phyloP scores from a whole-genome alignment of 30 jellyfish, hydroid and myxozoan species.

The Aurelia sp. region DNA sequence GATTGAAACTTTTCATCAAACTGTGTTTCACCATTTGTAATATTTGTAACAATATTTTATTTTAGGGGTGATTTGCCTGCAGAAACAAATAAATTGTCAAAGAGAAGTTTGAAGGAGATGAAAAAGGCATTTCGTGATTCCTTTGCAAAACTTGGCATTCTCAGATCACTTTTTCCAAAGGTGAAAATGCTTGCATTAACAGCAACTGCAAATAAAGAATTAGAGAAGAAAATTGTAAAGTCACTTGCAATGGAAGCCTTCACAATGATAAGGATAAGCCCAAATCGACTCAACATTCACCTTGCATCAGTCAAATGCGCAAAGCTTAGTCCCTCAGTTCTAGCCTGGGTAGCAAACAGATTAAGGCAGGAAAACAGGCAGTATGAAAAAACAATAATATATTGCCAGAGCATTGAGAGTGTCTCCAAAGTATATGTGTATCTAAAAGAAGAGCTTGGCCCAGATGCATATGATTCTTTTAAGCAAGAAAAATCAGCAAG shows the following conservation, averaged over 20 bases:
- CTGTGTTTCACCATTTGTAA: neutral
- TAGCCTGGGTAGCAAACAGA: slow-evolving; percentile 20
- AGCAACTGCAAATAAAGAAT: slow-evolving; percentile 24
- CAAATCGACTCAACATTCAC: slow-evolving; percentile 28
- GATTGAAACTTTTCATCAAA: neutral
- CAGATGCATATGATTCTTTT: neutral
- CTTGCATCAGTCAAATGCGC: neutral
- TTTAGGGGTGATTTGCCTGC: slow-evolving; percentile 34
- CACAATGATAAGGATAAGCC: slow-evolving; percentile 18
- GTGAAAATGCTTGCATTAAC: slow-evolving; percentile 25
- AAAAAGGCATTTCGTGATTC: slow-evolving; percentile 40
- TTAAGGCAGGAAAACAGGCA: slow-evolving; percentile 4
- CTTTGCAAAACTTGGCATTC: slow-evolving; percentile 24
- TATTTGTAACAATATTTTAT: neutral
- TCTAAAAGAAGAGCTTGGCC: slow-evolving; percentile 32
- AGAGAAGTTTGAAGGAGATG: slow-evolving; percentile 11
- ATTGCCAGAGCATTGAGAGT: slow-evolving; percentile 39
- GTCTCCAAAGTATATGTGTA: slow-evolving; percentile 22
- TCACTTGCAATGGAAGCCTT: slow-evolving; percentile 27
- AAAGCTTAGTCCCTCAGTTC: slow-evolving; percentile 14
- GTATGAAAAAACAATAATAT: slow-evolving; percentile 26
- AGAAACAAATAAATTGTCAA: neutral
- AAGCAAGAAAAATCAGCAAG: neutral
- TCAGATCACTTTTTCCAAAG: slow-evolving; percentile 11
- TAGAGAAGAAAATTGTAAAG: slow-evolving; percentile 26